These are phyloP conservation scores for Lycaon pictus DNA, from an alignment of 2,113 vertebrate species.

Conservation along the genomic window DNA sequence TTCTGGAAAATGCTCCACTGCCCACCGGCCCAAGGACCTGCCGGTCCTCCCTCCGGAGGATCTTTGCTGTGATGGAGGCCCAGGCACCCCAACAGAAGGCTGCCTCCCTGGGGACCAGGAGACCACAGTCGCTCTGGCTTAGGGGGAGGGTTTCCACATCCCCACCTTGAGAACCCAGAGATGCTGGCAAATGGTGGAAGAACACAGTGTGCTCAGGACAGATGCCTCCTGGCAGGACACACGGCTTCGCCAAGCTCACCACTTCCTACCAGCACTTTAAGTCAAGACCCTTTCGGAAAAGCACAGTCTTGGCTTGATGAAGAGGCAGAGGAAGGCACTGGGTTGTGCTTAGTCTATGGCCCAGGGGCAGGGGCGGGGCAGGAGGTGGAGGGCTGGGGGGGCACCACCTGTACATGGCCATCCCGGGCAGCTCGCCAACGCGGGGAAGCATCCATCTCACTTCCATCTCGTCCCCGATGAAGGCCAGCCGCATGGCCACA, in stretches of 20 bases:
- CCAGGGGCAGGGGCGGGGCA: not conserved
- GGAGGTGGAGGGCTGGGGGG: rapidly evolving
- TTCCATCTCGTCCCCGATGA: conserved; percentile 90
- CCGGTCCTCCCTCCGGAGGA: not conserved
- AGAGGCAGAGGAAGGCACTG: not conserved
- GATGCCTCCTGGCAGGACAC: not conserved
- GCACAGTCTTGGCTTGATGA: rapidly evolving
- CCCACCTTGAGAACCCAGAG: not conserved
- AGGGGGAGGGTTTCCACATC: rapidly evolving
- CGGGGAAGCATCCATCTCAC: not conserved
- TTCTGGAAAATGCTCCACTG: not conserved
- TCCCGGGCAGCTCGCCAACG: not conserved
- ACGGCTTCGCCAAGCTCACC: rapidly evolving
- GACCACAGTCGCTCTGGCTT: not conserved
- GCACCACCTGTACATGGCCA: conserved; percentile 67
- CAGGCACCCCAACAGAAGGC: not conserved
- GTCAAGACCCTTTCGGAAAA: not conserved
- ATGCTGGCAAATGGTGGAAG: rapidly evolving
- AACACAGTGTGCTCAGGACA: no score
- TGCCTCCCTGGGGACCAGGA: no score
- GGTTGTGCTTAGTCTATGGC: not conserved
- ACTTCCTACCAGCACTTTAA: rapidly evolving
- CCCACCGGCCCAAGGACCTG: not conserved
- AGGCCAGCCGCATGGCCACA: conserved; percentile 91
- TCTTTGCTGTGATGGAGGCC: not conserved